A percentile compares a stretch with the other conserved stretches of the same genome.
phyloP scores from a whole-genome alignment of 2,113 vertebrate genomes.

The Oncorhynchus clarkii region DNA sequence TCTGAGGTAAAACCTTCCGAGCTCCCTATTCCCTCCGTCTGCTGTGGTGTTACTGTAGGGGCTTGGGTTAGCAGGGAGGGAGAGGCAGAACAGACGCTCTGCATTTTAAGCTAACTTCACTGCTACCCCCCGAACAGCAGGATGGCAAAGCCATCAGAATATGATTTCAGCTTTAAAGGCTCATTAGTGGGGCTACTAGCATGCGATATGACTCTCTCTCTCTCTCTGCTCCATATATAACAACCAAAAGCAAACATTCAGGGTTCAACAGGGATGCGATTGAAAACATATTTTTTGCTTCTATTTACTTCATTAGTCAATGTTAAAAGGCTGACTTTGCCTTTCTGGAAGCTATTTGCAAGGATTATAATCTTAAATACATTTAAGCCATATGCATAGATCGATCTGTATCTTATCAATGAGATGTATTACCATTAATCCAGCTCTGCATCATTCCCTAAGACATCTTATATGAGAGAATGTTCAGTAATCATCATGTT shows the following conservation, averaged over 20 bases:
- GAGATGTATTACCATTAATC: constrained; percentile 44
- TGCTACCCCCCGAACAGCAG: constrained; percentile 82
- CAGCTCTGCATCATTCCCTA: constrained; percentile 35
- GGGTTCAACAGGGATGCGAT: constrained; percentile 47
- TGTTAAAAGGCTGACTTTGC: constrained; percentile 72
- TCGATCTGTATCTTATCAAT: constrained; percentile 55
- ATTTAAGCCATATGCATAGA: constrained; percentile 60
- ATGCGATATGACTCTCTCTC: constrained; percentile 4
- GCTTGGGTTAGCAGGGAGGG: constrained; percentile 64
- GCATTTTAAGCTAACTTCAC: constrained; percentile 84
- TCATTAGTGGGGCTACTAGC: constrained; percentile 81
- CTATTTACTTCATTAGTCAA: constrained; percentile 70
- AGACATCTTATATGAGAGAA: constrained; percentile 7
- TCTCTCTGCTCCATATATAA: constrained; percentile 55
- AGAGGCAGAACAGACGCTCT: constrained; percentile 90
- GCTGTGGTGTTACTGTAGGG: constrained; percentile 84
- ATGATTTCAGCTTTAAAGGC: constrained; percentile 70
- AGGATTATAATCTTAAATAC: constrained; percentile 69
- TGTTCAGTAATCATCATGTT: constrained; percentile 29
- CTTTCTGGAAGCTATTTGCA: constrained; percentile 75
- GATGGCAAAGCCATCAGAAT: constrained; percentile 82
- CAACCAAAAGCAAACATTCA: constrained; percentile 20
- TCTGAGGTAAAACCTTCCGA: constrained; percentile 93
- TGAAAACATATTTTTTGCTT: constrained; percentile 63
- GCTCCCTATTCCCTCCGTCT: constrained; percentile 93